A percentile compares a stretch with the other conserved stretches of the same genome.
phyloP scores from a whole-genome alignment of 1,140 invertebrate genomes.

The Heliconius congener region DNA sequence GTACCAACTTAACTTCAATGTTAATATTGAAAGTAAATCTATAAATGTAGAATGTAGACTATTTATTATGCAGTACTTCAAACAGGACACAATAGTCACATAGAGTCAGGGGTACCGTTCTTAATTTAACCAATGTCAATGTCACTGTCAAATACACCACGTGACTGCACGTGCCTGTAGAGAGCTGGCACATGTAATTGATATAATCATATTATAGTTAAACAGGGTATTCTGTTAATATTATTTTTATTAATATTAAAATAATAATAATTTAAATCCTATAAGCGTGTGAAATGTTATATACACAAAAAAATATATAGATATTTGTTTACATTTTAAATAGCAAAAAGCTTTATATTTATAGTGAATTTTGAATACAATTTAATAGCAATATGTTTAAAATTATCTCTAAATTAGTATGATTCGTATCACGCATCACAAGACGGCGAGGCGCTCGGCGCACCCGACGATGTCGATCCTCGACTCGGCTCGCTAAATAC shows the following conservation, averaged over 20 bases:
- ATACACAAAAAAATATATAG: background rate
- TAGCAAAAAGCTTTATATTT: background rate
- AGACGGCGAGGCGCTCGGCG: background rate
- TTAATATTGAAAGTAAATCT: background rate
- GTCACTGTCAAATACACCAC: slow-evolving; percentile 43
- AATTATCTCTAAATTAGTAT: background rate
- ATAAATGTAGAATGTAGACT: background rate
- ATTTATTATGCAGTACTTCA: background rate
- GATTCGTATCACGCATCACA: background rate
- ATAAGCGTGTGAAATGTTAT: background rate
- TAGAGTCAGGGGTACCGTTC: background rate
- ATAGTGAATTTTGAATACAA: background rate
- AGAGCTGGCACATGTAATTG: slow-evolving; percentile 14
- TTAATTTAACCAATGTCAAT: slow-evolving; percentile 58
- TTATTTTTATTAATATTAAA: background rate
- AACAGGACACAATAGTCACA: background rate
- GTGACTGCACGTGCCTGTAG: slow-evolving; percentile 34
- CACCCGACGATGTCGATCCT: slow-evolving; percentile 1
- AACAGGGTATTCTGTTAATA: background rate
- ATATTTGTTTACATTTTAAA: background rate
- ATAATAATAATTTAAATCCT: background rate
- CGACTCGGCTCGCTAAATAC: background rate
- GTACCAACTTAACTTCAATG: too few species aligned
- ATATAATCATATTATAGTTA: background rate
- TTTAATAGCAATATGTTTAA: background rate